A percentile compares a stretch with the other conserved stretches of the same genome.
Conservation (phyloP, 2,797 vertebrate species). For the Macroramphosus scolopax region DNA sequence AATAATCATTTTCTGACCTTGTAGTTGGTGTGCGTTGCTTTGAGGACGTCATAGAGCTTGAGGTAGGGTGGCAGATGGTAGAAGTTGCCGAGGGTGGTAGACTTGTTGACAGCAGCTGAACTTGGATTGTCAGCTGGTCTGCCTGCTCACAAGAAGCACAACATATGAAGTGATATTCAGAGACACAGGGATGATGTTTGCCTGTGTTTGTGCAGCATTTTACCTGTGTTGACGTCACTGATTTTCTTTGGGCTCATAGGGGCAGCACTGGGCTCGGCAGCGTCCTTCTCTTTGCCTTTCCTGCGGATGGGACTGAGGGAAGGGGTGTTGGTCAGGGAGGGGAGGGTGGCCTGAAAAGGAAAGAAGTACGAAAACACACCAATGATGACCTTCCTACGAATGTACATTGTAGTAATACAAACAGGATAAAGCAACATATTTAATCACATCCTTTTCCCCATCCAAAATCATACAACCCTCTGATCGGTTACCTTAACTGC, state of each 20-base stretch:
- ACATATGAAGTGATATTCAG: not conserved
- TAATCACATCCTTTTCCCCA: too few species aligned
- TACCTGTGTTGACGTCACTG: constrained; percentile 85
- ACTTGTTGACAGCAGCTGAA: constrained; percentile 84
- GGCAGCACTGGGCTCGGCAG: constrained; percentile 76
- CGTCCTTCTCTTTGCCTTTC: constrained; percentile 93
- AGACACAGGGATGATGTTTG: not conserved
- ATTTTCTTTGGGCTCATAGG: constrained; percentile 95
- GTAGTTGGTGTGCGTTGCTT: constrained; percentile 96
- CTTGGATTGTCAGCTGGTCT: constrained; percentile 83
- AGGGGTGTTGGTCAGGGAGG: constrained; percentile 91
- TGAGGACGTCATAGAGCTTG: constrained; percentile 94
- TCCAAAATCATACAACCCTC: too few species aligned
- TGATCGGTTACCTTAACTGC: constrained; percentile 89
- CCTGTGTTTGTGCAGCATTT: not conserved
- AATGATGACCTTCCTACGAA: not conserved
- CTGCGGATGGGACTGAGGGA: constrained; percentile 96
- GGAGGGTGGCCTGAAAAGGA: constrained; percentile 84
- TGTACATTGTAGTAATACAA: not conserved
- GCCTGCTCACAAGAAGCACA: constrained; percentile 71
- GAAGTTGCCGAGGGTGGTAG: constrained; percentile 90
- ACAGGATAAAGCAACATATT: not conserved
- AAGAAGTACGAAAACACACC: not conserved
- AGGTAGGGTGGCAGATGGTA: constrained; percentile 95
- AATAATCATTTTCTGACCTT: constrained; percentile 78